These are phyloP conservation scores for Hoplodrina ambigua DNA, from an alignment of 2,888 invertebrate genomes.

Conservation along the genomic window DNA sequence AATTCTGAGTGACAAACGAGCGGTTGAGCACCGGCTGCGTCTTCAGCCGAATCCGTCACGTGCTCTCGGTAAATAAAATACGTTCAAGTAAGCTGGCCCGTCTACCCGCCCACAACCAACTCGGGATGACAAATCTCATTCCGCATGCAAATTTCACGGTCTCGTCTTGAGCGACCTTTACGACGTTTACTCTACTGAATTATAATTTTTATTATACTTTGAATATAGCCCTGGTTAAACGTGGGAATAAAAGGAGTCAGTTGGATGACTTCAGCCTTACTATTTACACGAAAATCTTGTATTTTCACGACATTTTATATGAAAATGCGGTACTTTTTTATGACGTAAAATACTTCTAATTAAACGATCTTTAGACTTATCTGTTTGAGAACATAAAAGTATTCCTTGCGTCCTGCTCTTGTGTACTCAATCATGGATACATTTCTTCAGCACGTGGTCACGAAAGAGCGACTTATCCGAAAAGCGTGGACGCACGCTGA, in stretches of 20 bases:
- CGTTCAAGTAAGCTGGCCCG: constrained; percentile 73
- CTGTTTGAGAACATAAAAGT: constrained; percentile 45
- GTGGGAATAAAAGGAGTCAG: constrained; percentile 29
- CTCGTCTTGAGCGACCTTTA: constrained; percentile 69
- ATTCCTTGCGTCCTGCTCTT: constrained; percentile 68
- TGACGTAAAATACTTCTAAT: not conserved
- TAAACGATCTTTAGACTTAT: not conserved
- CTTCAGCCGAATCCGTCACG: constrained; percentile 77
- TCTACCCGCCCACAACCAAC: constrained; percentile 70
- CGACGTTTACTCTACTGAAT: constrained; percentile 72
- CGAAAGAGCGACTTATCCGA: constrained; percentile 78
- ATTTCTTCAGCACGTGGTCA: constrained; percentile 58
- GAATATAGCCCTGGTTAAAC: constrained; percentile 31
- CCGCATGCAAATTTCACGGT: constrained; percentile 80
- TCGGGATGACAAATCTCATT: constrained; percentile 82
- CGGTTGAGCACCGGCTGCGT: constrained; percentile 80
- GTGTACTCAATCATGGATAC: constrained; percentile 64
- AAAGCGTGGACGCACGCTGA: constrained; percentile 82
- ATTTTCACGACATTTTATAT: constrained; percentile 12
- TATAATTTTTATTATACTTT: constrained; percentile 67
- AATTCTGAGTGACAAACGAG: constrained; percentile 84
- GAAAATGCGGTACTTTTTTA: not conserved
- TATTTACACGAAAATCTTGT: not conserved
- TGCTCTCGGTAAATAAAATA: constrained; percentile 84
- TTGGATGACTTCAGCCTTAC: not conserved